phyloP scores from a whole-genome alignment of 2,888 invertebrate species.

The Scaptomyza cyrtandrae region DNA sequence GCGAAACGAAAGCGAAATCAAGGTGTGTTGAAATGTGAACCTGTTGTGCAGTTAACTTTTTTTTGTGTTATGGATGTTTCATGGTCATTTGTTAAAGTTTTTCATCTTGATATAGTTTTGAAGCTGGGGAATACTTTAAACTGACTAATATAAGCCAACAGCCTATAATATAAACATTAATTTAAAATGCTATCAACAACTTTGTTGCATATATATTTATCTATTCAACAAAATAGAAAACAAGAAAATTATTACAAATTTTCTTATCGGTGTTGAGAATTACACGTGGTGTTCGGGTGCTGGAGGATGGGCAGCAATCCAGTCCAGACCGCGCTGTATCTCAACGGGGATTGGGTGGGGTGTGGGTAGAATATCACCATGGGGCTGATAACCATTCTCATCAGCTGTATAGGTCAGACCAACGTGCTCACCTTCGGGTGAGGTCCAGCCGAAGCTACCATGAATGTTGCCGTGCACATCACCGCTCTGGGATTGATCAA shows the following conservation, averaged over 20 bases:
- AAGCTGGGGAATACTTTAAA: not conserved
- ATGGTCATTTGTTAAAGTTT: not conserved
- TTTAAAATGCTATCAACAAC: constrained; percentile 11
- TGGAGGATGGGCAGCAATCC: not conserved
- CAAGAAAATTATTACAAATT: constrained; percentile 14
- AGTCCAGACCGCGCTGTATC: not conserved
- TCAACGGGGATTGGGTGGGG: not conserved
- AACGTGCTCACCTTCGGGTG: not conserved
- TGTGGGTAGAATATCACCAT: not conserved
- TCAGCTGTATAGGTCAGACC: not conserved
- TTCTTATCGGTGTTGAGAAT: not conserved
- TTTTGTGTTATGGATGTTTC: not conserved
- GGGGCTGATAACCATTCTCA: constrained; percentile 3
- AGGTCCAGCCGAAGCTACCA: not conserved
- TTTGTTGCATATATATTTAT: constrained; percentile 44
- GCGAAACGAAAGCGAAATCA: constrained; percentile 54
- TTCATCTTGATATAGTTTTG: not conserved
- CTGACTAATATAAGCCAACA: not conserved
- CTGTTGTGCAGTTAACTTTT: constrained; percentile 28
- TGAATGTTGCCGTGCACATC: not conserved
- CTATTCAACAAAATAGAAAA: constrained; percentile 4
- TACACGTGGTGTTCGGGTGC: constrained; percentile 31
- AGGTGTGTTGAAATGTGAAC: constrained; percentile 17
- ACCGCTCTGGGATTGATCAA: not conserved
- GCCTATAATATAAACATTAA: not conserved